Evolutionary conservation across 2,113 vertebrate genomes (phyloP), one percentile per base, ranked within the genome.

Genomic region (Fregata magnificens): DNA sequence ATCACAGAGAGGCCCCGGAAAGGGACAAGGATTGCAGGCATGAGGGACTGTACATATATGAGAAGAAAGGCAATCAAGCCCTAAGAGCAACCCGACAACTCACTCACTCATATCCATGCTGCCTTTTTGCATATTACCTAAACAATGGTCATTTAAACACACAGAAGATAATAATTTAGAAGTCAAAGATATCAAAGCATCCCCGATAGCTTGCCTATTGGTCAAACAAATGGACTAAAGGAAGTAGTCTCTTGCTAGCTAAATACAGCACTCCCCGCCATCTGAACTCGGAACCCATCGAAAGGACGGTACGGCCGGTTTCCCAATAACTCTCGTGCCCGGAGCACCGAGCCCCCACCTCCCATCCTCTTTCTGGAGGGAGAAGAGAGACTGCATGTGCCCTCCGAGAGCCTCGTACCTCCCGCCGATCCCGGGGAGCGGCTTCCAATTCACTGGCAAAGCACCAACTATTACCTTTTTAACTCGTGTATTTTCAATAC

Each of bases 401-500:
- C 66, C 32, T 36, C 53, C 9, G 3, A 55, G 45, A 77, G 49
- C 58, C 87, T 31, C 4, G 1, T 9, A 18, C 81, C 93, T 73
- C 74, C 92, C 2, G 1, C 88, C 3, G 4, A 38, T 86, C 91
- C 77, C 4, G 0, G 78, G 84, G 52, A 94, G 87, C 82, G 34
- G 93, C 91, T 79, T 93, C 94, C 93, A 85, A 91, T 94, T 93
- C 96, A 53, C 74, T 44, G 42, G 84, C 89, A 62, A 74, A 97
- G 87, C 96, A 91, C 84, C 89, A 80, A 90, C 95, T 89, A 95
- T 96, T 94, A 91, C 95, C 93, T 96, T 96, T 94, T 81, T 76
- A 96, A 96, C 94, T 96, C 40, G 2, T 47, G 88, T 80, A 86
- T 97, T 97, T 96, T 96, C 95, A 95, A 97, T 82, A 94, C 95